Conservation (phyloP, 2,888 invertebrate genomes). For the Eustalomyia histrio region DNA sequence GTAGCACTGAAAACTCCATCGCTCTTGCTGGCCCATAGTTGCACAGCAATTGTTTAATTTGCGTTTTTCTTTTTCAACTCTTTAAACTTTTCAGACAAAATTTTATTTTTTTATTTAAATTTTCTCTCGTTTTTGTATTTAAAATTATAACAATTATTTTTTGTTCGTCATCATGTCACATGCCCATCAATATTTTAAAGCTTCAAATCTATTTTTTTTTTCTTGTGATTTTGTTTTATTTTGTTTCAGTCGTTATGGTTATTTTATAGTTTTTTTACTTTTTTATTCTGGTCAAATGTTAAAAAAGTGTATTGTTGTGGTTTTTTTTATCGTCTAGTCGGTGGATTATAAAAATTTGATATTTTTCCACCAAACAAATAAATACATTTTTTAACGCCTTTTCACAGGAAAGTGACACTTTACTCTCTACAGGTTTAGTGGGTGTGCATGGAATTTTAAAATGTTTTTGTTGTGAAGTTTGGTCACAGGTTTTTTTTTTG, state of each 20-base stretch:
- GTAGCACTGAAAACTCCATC: no score
- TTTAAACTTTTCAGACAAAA: constrained; percentile 33
- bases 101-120: constrained; percentile 1
- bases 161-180: constrained; percentile 38
- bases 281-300: constrained; percentile 24
- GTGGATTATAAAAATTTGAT: constrained; percentile 62
- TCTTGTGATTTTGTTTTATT: constrained; percentile 30
- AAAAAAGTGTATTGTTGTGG: constrained; percentile 42
- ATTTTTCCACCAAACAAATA: constrained; percentile 33
- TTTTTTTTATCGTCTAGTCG: constrained; percentile 61
- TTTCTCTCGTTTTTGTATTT: background rate
- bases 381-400: constrained; percentile 42
- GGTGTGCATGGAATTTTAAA: constrained; percentile 24
- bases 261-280: constrained; percentile 9
- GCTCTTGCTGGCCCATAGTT: background rate
- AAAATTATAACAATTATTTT: background rate
- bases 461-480: constrained; percentile 30
- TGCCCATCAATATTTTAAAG: constrained; percentile 59
- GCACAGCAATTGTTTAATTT: background rate
- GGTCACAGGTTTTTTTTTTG: constrained; percentile 34
- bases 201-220: constrained; percentile 24
- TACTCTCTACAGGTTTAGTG: constrained; percentile 18
- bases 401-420: constrained; percentile 47
- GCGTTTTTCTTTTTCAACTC: background rate
- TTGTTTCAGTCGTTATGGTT: constrained; percentile 33